Base-by-base conservation (phyloP, 2,888 invertebrate species). In the Amblyteles armatorius region DNA sequence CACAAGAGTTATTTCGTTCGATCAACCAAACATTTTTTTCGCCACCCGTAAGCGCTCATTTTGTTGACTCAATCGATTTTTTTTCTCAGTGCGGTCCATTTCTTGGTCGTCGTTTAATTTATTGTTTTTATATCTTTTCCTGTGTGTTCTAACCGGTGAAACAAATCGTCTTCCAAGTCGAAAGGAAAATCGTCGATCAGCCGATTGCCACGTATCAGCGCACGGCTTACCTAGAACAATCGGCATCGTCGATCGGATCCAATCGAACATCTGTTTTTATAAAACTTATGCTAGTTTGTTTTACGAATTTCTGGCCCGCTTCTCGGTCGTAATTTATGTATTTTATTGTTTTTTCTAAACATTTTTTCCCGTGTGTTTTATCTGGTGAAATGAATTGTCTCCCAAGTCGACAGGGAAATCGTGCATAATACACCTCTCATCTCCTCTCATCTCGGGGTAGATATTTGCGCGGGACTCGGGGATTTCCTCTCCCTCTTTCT, bases 141-240 rank as follows among this genome's bases (percentile, higher is more conserved):
- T 13, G 60, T 60, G 13, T 19, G 7, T 55, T 19, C 3, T 22
- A 55, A 26, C 9, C 2, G 9, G 3, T 26, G 3, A 22, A 22
- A 3, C 33, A 5, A 13, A 44, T 44, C 33, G 29, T 26, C 13
- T 4, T 16, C 11, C 26, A 16, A 60, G 29, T 26, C 29, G 29
- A 76, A 36, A 33, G 48, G 13, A 29, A 63, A 13, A 13, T 19
- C 22, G 65, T 7, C 65, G 50, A 76, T 76, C 65, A 52, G 19
- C 65, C 63, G 63, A 74, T 65, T 60, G 60, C 9, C 60, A 22
- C 36, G 57, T 57, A 48, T 73, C 44, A 19, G 26, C 2, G 26
- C 44, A 9, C 9, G n/a, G 36, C 36, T 65, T 36, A n/a, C 19
- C n/a, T 16, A 36, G 36, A 36, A 13, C 65, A 44, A 48, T 44